These are phyloP conservation scores for Eupithecia subumbrata DNA, from an alignment of 2,888 invertebrate genomes.

Conservation along the genomic window DNA sequence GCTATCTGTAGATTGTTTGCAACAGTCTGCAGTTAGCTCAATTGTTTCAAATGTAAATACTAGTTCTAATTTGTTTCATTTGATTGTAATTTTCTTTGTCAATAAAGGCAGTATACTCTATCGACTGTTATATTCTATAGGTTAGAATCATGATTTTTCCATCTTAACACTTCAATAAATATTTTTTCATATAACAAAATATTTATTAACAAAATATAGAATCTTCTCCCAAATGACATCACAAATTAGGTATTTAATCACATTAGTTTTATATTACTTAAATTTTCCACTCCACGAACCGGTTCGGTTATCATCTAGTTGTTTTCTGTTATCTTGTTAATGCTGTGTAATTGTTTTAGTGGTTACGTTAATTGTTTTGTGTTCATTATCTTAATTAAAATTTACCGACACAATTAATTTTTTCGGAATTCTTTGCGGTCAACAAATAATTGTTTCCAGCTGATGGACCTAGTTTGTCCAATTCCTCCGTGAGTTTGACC, in stretches of 20 bases:
- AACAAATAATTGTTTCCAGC: neutral
- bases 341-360: slow-evolving; percentile 24
- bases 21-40: too few species aligned
- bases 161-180: too few species aligned
- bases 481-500: neutral
- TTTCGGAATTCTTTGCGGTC: neutral
- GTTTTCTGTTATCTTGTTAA: slow-evolving; percentile 25
- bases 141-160: too few species aligned
- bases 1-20: too few species aligned
- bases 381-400: slow-evolving; percentile 18
- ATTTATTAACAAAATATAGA: neutral
- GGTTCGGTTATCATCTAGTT: slow-evolving; percentile 14
- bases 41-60: too few species aligned
- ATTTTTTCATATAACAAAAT: too few species aligned
- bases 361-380: slow-evolving; percentile 18
- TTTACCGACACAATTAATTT: neutral
- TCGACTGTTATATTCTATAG: too few species aligned
- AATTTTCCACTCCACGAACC: slow-evolving; percentile 25
- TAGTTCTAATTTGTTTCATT: too few species aligned
- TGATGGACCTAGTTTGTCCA: neutral
- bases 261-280: slow-evolving; percentile 18
- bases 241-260: slow-evolving; percentile 1
- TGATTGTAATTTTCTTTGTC: too few species aligned
- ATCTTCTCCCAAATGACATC: neutral
- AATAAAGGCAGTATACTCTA: too few species aligned